These are phyloP conservation scores for Ophiodon elongatus DNA, from an alignment of 2,113 vertebrate species.

Conservation along the genomic window DNA sequence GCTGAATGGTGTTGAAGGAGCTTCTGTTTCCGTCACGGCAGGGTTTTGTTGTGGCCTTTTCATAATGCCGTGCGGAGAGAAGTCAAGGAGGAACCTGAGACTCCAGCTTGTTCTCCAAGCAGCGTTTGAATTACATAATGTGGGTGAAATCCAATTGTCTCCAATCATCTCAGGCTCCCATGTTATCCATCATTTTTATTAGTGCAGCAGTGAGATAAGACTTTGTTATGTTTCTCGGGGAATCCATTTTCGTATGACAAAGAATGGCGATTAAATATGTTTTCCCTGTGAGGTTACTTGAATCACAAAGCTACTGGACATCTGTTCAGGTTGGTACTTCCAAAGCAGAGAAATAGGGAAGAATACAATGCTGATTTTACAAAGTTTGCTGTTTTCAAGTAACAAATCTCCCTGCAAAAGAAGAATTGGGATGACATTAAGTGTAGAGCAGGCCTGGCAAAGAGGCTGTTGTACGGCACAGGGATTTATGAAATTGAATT, in stretches of 20 bases:
- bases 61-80: slow-evolving; percentile 59
- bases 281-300: slow-evolving; percentile 56
- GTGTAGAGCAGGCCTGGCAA: slow-evolving; percentile 49
- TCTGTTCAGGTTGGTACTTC: slow-evolving; percentile 19
- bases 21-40: slow-evolving; percentile 33
- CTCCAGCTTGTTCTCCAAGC: slow-evolving; percentile 71
- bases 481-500: slow-evolving; percentile 81
- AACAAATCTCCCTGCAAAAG: slow-evolving; percentile 40
- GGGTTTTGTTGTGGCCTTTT: slow-evolving; percentile 60
- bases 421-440: slow-evolving; percentile 53
- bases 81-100: slow-evolving; percentile 76
- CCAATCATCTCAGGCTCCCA: slow-evolving; percentile 76
- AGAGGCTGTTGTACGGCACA: slow-evolving; percentile 59
- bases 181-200: slow-evolving; percentile 88
- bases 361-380: slow-evolving; percentile 37
- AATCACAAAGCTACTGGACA: slow-evolving; percentile 37
- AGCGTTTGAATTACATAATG: slow-evolving; percentile 84
- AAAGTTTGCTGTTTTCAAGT: slow-evolving; percentile 50
- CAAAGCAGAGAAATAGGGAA: slow-evolving; percentile 8
- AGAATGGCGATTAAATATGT: slow-evolving; percentile 73
- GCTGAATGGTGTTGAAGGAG: not conserved
- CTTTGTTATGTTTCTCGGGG: slow-evolving; percentile 82
- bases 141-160: slow-evolving; percentile 86
- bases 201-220: slow-evolving; percentile 82
- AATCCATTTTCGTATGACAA: slow-evolving; percentile 82